Conservation (phyloP, 2,113 vertebrate genomes). For the Eurystomus gularis region DNA sequence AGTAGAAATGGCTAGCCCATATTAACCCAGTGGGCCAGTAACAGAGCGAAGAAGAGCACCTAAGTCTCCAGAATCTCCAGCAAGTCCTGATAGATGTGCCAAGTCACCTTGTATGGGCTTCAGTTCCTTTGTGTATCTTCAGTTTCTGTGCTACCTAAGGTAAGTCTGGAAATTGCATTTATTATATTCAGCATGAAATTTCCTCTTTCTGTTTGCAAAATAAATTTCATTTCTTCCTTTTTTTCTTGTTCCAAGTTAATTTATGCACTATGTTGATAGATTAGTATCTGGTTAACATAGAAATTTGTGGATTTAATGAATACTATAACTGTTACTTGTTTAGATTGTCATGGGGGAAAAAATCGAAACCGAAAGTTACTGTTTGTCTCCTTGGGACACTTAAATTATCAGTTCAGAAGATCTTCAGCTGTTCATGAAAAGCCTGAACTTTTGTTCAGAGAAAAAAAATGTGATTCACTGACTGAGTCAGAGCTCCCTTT, state of each 20-base stretch:
- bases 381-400: conserved; percentile 3
- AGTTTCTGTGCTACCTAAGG: neutral
- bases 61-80: neutral
- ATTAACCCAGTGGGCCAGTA: neutral
- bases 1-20: neutral
- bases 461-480: conserved; percentile 53
- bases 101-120: neutral
- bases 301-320: neutral
- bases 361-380: neutral
- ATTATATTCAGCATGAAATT: neutral
- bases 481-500: conserved; percentile 45
- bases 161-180: neutral
- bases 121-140: neutral
- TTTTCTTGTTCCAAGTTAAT: neutral
- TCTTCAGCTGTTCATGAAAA: conserved; percentile 17
- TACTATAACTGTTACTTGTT: neutral
- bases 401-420: conserved; percentile 40
- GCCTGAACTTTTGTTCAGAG: conserved; percentile 48
- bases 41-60: neutral
- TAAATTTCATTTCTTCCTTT: neutral
- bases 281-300: neutral
- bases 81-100: neutral
- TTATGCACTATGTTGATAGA: neutral
- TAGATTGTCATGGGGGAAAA: neutral
- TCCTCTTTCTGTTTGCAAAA: neutral